Evolutionary conservation across 2,797 vertebrate genomes (phyloP), one percentile per base, ranked within the genome.

Genomic region (Moxostoma hubbsi): DNA sequence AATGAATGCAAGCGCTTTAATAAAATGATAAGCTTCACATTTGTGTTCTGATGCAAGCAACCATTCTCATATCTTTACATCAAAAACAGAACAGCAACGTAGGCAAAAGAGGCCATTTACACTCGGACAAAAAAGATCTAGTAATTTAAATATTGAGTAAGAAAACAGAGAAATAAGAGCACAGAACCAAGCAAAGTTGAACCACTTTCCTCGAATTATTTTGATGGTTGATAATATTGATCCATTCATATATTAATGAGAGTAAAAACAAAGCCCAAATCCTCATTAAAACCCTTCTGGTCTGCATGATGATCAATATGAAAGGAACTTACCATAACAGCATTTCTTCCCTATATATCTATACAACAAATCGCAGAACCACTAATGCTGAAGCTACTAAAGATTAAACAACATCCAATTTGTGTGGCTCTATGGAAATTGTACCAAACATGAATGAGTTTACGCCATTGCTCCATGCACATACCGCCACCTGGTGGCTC

Each of bases 401-500:
- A 9, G 18, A 24, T 59, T 5, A 59, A 43, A 6, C 12, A 12
- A 24, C 24, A 24, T 24, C 24, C 1, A 24, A 24, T 12, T 61
- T 36, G 0, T 61, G 18, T 61, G 16, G 16, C 59, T 49, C n/a
- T 6, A 63, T 16, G 13, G 51, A 12, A 13, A 53, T 50, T 36
- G 43, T 46, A 11, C 9, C 9, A 6, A 63, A 36, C 24, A 8
- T 36, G 24, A 24, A 24, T 24, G 24, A 24, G 24, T 24, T 24
- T 24, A 24, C 11, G 72, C 5, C 5, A 51, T 53, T 13, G 45
- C 9, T 50, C 16, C 53, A 43, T 55, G 59, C 43, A 54, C 24
- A 72, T 9, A 65, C 11, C 67, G 53, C 70, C 75, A 69, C 59
- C 70, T 49, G 54, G 43, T 74, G 81, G 70, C 7, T n/a, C 9